Evolutionary conservation across 2,797 vertebrate species (phyloP), one percentile per base, ranked within the genome.

Genomic region (Eutrigla gurnardus): DNA sequence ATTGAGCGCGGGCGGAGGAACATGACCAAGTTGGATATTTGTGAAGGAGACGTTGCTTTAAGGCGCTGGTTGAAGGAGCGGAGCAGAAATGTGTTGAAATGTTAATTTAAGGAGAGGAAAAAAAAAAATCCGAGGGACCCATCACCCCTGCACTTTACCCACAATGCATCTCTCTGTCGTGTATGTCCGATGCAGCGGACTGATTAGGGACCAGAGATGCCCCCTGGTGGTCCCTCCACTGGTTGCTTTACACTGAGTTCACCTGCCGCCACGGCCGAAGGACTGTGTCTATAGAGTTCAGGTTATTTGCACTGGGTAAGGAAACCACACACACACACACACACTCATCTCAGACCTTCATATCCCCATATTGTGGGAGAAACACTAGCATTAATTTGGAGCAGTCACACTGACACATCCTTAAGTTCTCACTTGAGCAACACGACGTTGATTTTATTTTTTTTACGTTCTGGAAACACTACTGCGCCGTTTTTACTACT

Each of bases 111-210:
- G 78, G 84, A 92, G 25, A 25, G 25, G 25, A 25, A 25, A 25
- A 25, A 25, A 25, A 25, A 73, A 54, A 81, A 89, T 78, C 82
- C 13, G 66, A 91, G 91, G 91, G 92, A 93, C 84, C 75, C 81
- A 2, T 82, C 84, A 88, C 90, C 92, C 90, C 90, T 88, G 94
- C 94, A 95, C 95, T 95, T 95, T 95, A 95, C 89, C 91, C 90
- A 90, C 80, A 87, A 90, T 83, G 54, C 88, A 84, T 88, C 88
- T 80, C 65, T 82, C 75, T 81, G 74, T 80, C 72, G n/a, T 46
- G 65, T 66, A 60, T 17, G 71, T 83, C 83, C 73, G 73, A 69
- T 72, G 49, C 66, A 65, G 80, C 35, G 80, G 80, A 88, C 81
- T 58, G 55, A 87, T 81, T 82, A 78, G 85, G 86, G 77, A 90